Base-by-base conservation (phyloP, 1,140 invertebrate species). In the Mizuhopecten yessoensis region DNA sequence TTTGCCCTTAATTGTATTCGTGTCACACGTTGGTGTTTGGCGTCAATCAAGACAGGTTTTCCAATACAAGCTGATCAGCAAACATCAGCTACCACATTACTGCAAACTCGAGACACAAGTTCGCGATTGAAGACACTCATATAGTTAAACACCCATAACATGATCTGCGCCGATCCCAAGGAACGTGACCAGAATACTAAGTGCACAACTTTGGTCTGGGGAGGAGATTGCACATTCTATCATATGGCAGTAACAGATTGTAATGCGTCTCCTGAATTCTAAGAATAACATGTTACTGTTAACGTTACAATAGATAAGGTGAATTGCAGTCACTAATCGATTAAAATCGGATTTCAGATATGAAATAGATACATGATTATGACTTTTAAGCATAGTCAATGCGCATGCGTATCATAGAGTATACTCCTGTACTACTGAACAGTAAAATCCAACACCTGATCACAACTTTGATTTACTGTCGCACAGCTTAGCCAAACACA, bases 71-170 rank as follows among this genome's bases (percentile, higher is more conserved):
- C 57, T 75, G 57, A 75, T 75, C 57, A 75, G 57, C 57, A 75
- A 75, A 75, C 57, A 75, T 75, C 57, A 75, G 57, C 57, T 75
- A 75, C n/a, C 57, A 29, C 57, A 75, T 75, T 75, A 75, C 57
- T 5, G 57, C 15, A 75, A 75, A 75, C 23, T 75, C 57, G 57
- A n/a, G 57, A 75, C 57, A 75, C 57, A 75, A 75, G 57, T 75
- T 75, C 57, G 23, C 23, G 5, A 75, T 29, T 9, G n/a, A 3
- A 29, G 57, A 29, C 23, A 9, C 23, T 75, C 23, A 75, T 23
- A 75, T 75, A 17, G 57, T 75, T 75, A 75, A 75, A 75, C 57
- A 75, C 57, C 57, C 57, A 75, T 75, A n/a, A 29, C 57, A 75
- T 75, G 57, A 75, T 75, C n/a, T 5, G n/a, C 23, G 57, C 57